These are phyloP conservation scores for Neogale vison DNA, from an alignment of 2,113 vertebrate species.

Conservation along the genomic window DNA sequence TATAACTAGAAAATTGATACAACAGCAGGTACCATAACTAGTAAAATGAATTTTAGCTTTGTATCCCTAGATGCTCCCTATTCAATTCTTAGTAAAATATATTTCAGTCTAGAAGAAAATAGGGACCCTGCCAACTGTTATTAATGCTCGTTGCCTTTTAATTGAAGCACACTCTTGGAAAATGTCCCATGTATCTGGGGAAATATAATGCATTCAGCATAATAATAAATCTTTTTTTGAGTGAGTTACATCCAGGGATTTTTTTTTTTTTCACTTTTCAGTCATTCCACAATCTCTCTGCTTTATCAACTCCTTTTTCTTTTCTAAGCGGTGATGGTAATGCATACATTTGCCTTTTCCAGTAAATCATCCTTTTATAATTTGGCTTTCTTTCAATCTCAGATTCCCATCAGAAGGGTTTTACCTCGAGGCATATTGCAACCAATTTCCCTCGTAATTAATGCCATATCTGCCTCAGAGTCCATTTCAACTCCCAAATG, in stretches of 20 bases:
- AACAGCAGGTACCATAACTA: neutral
- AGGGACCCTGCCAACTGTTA: slow-evolving; percentile 58
- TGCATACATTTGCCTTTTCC: slow-evolving; percentile 78
- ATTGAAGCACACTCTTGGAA: slow-evolving; percentile 70
- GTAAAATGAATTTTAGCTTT: slow-evolving; percentile 61
- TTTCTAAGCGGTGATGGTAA: slow-evolving; percentile 59
- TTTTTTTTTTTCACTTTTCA: slow-evolving; percentile 1
- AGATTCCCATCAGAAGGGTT: slow-evolving; percentile 80
- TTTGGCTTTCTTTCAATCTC: slow-evolving; percentile 78
- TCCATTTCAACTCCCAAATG: slow-evolving; percentile 79
- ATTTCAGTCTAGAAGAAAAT: slow-evolving; percentile 68
- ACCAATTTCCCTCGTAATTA: slow-evolving; percentile 84
- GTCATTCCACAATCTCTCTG: slow-evolving; percentile 68
- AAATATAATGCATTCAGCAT: slow-evolving; percentile 60
- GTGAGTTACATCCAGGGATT: slow-evolving; percentile 27
- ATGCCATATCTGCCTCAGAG: slow-evolving; percentile 80
- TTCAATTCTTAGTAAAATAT: slow-evolving; percentile 59
- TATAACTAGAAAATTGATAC: slow-evolving; percentile 57
- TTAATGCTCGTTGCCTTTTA: slow-evolving; percentile 73
- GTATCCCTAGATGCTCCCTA: slow-evolving; percentile 30
- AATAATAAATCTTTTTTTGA: slow-evolving; percentile 66
- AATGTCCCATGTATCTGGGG: slow-evolving; percentile 56
- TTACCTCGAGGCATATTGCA: slow-evolving; percentile 80
- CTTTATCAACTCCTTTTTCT: slow-evolving; percentile 76
- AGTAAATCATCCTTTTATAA: slow-evolving; percentile 80